These are phyloP conservation scores for Coreoperca whiteheadi DNA, from an alignment of 2,113 vertebrate genomes.

Conservation along the genomic window DNA sequence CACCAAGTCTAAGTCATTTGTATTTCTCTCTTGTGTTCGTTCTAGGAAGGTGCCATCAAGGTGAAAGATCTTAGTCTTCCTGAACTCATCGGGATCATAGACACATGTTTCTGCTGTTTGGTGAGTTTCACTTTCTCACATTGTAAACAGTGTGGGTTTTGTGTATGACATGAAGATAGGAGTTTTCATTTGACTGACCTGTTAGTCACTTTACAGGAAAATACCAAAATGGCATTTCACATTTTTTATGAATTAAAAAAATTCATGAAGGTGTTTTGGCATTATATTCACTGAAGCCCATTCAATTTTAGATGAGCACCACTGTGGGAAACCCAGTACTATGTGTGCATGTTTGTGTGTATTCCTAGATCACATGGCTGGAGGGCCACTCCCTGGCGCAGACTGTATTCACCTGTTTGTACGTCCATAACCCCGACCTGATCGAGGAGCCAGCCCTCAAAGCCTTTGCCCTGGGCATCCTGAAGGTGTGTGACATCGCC, in stretches of 20 bases:
- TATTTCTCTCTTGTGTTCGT: slow-evolving; percentile 7
- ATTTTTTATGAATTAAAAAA: neutral
- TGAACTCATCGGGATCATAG: slow-evolving; percentile 97
- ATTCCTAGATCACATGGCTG: slow-evolving; percentile 94
- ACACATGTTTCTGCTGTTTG: slow-evolving; percentile 99
- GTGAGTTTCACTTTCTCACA: slow-evolving; percentile 74
- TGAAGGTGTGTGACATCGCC: slow-evolving; percentile 98
- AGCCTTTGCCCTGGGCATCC: slow-evolving; percentile 95
- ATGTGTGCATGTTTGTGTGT: slow-evolving; percentile 25
- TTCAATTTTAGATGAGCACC: neutral
- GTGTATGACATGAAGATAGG: neutral
- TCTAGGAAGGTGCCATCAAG: slow-evolving; percentile 94
- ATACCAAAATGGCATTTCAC: neutral
- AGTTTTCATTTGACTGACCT: neutral
- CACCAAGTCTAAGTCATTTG: neutral
- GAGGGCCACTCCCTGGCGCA: slow-evolving; percentile 98
- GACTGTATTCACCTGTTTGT: slow-evolving; percentile 99
- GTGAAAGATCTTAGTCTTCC: slow-evolving; percentile 95
- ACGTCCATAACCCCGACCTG: slow-evolving; percentile 97
- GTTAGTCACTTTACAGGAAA: neutral
- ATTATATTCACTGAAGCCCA: neutral
- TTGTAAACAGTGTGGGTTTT: neutral
- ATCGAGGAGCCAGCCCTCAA: slow-evolving; percentile 98
- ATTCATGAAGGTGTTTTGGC: neutral
- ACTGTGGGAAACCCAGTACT: neutral